Conservation (phyloP, 2,888 invertebrate genomes). For the Noctua janthe region DNA sequence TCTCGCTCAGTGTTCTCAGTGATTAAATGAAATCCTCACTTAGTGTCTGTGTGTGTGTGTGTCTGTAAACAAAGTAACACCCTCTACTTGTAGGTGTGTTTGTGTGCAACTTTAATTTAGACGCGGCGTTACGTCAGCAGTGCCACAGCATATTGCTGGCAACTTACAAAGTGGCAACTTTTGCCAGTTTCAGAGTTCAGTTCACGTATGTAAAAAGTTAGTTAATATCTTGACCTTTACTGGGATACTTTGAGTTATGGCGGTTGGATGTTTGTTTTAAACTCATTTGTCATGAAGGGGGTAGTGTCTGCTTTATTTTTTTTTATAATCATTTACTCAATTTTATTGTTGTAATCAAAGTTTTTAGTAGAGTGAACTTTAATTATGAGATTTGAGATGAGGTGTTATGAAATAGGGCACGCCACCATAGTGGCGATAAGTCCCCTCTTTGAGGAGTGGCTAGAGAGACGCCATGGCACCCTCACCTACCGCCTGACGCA, state of each 20-base stretch:
- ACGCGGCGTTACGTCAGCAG: conserved; percentile 40
- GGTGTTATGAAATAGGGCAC: too few species aligned
- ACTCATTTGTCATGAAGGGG: conserved; percentile 31
- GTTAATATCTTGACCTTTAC: conserved; percentile 46
- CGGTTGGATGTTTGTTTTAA: conserved; percentile 19
- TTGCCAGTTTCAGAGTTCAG: conserved; percentile 36
- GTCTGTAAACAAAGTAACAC: neutral
- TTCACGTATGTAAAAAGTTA: conserved; percentile 48
- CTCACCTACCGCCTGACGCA: too few species aligned
- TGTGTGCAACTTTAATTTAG: conserved; percentile 59
- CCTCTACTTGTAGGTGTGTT: neutral
- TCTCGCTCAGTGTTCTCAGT: neutral
- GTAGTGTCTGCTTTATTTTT: neutral
- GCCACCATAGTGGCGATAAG: too few species aligned
- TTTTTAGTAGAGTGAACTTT: neutral
- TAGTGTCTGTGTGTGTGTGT: conserved; percentile 8
- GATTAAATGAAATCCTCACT: neutral
- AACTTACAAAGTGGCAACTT: conserved; percentile 41
- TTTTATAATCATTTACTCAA: neutral
- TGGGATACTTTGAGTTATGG: conserved; percentile 41
- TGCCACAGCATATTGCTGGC: conserved; percentile 37
- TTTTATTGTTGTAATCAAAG: neutral
- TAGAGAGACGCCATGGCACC: too few species aligned
- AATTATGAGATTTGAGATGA: neutral
- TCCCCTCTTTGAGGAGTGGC: too few species aligned